Conservation (phyloP, 2,888 invertebrate species). For the Halictus ligatus region DNA sequence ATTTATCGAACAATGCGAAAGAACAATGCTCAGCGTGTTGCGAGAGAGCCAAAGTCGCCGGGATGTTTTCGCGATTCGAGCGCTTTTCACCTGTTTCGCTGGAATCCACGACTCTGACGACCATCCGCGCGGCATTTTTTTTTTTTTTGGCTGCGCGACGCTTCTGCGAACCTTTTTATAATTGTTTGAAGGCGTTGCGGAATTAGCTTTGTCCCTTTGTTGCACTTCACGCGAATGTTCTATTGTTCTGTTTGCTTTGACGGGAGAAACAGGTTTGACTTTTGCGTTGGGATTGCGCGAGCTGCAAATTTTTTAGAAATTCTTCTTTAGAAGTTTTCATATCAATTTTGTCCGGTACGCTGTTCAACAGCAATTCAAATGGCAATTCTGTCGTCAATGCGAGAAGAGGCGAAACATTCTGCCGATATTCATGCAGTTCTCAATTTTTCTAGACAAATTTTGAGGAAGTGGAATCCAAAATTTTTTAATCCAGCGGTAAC, state of each 20-base stretch:
- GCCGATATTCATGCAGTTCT: too few species aligned
- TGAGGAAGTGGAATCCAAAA: too few species aligned
- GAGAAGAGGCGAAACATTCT: too few species aligned
- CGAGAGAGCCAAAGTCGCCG: not conserved
- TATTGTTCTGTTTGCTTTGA: not conserved
- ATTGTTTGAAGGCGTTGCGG: not conserved
- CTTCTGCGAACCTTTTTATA: not conserved
- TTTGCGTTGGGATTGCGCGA: not conserved
- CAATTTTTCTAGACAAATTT: too few species aligned
- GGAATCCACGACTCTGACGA: not conserved
- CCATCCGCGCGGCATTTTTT: too few species aligned
- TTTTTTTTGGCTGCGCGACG: not conserved
- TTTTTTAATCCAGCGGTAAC: too few species aligned
- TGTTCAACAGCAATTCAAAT: too few species aligned
- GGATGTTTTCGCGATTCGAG: not conserved
- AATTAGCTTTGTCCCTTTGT: not conserved
- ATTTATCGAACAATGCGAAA: constrained; percentile 43
- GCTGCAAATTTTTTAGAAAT: not conserved
- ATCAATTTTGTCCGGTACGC: not conserved
- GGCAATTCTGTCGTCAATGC: too few species aligned
- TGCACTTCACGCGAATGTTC: not conserved
- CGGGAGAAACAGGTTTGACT: too few species aligned
- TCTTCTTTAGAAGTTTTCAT: not conserved
- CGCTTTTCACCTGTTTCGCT: not conserved
- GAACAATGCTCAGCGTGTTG: not conserved